Conservation (phyloP, 2,888 invertebrate genomes). For the Cecidostiba fungosa region DNA sequence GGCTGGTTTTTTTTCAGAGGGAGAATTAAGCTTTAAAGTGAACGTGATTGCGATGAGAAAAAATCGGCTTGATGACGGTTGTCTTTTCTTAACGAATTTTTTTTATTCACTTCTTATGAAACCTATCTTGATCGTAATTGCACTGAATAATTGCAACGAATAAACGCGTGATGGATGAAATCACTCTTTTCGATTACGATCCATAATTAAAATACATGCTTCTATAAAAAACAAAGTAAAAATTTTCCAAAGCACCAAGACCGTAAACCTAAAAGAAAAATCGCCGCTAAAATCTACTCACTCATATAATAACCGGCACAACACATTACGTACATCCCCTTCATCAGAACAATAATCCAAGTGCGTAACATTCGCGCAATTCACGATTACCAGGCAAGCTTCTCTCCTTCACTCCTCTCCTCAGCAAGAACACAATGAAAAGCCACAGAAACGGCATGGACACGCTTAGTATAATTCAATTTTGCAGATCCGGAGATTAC, state of each 20-base stretch:
- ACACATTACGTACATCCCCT: not conserved
- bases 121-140: no score
- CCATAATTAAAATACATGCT: no score
- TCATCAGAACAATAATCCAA: not conserved
- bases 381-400: not conserved
- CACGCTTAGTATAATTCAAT: constrained; percentile 36
- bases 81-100: no score
- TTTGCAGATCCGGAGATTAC: constrained; percentile 47
- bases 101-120: no score
- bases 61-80: no score
- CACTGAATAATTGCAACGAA: no score
- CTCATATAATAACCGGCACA: not conserved
- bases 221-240: no score
- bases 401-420: no score
- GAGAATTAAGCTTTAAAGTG: no score
- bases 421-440: constrained; percentile 14
- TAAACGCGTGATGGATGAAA: not conserved
- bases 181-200: no score
- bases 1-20: no score
- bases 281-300: not conserved
- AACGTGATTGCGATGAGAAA: no score
- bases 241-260: not conserved
- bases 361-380: not conserved
- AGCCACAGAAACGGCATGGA: not conserved
- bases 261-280: not conserved